Evolutionary conservation across 2,797 vertebrate species (phyloP).

Genomic region (Crocodylus rhombifer): DNA sequence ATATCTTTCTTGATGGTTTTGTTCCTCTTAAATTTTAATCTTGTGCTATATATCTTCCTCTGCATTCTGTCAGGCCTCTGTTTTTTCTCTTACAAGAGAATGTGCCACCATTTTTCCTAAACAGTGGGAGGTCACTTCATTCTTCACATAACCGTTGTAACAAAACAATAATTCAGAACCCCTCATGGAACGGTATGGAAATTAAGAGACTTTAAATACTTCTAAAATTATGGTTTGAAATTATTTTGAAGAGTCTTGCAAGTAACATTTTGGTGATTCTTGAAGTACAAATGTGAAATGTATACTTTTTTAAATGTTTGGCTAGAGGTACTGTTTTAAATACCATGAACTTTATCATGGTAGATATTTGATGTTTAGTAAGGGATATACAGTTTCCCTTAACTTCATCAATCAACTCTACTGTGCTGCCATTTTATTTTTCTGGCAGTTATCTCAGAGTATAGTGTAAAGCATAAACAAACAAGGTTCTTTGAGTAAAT

Average conservation of each 20-base stretch:
- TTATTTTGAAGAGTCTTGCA: background rate
- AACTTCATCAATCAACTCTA: background rate
- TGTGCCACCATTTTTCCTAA: background rate
- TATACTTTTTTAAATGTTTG: background rate
- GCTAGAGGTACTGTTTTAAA: background rate
- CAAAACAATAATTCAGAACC: background rate
- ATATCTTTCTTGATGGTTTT: background rate
- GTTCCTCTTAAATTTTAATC: background rate
- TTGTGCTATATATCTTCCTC: background rate
- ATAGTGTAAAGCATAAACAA: background rate
- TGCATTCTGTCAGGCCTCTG: background rate
- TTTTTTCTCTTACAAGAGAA: background rate
- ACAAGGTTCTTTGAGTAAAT: too few relatives aligned
- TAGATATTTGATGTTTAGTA: background rate
- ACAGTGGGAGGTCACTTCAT: background rate
- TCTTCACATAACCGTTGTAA: background rate
- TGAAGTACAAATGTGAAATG: accelerated
- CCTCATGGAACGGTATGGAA: background rate
- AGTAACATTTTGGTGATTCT: background rate
- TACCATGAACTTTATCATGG: background rate
- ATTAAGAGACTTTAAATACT: background rate
- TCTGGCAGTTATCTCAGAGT: background rate
- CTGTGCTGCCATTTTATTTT: background rate
- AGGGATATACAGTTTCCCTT: background rate
- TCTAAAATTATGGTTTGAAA: background rate